phyloP scores from a whole-genome alignment of 2,888 invertebrate genomes.

The Megastigmus dorsalis region DNA sequence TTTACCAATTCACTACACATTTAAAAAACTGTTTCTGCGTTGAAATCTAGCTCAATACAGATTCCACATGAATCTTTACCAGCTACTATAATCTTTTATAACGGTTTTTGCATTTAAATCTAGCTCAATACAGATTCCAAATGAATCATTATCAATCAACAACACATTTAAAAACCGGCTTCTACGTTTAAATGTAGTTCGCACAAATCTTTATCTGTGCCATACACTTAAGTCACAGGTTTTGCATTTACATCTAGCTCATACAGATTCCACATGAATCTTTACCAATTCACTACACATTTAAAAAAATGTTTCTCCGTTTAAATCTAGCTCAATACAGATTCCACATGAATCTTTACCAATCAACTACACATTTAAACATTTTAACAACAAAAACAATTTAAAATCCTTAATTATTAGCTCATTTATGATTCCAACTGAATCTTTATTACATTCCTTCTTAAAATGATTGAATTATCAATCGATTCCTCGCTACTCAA shows the following conservation, averaged over 20 bases:
- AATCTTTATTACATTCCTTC: background rate
- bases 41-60: constrained; percentile 15
- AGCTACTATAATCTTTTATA: background rate
- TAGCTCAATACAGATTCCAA: constrained; percentile 17
- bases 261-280: constrained; percentile 12
- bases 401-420: too few species aligned
- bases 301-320: background rate
- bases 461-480: background rate
- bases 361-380: background rate
- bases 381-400: background rate
- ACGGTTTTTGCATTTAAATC: background rate
- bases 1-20: background rate
- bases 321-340: constrained; percentile 16
- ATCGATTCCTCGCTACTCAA: too few species aligned
- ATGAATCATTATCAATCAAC: background rate
- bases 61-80: constrained; percentile 15
- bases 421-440: background rate
- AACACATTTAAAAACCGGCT: background rate
- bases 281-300: background rate
- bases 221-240: too few species aligned
- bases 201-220: background rate
- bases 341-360: constrained; percentile 4
- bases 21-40: background rate
- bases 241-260: constrained; percentile 8
- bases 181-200: background rate